Evolutionary conservation across 2,113 vertebrate species (phyloP).

Genomic region (Neodon shergylaensis): DNA sequence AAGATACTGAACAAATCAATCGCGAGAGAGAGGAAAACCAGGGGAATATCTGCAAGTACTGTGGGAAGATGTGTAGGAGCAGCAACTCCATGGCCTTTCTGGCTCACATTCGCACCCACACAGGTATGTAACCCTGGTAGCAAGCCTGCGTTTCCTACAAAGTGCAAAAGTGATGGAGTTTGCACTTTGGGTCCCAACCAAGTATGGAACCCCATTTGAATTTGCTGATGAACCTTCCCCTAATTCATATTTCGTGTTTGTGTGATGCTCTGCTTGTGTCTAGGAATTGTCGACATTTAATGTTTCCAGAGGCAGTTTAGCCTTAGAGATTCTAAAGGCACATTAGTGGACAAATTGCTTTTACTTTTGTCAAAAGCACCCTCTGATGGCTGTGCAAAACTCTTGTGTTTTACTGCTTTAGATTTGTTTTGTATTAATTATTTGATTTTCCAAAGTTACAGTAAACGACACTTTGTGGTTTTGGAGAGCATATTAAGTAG

Average conservation of each 20-base stretch:
- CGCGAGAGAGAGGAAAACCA: slow-evolving; percentile 97
- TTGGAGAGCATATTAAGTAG: slow-evolving; percentile 54
- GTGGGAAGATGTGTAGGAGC: slow-evolving; percentile 98
- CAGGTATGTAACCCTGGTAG: slow-evolving; percentile 87
- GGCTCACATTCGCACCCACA: slow-evolving; percentile 97
- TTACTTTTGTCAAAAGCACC: background rate
- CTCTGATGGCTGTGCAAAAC: background rate
- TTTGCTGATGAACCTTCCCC: slow-evolving; percentile 18
- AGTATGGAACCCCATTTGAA: background rate
- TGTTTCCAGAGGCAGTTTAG: slow-evolving; percentile 21
- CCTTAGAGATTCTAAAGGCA: slow-evolving; percentile 41
- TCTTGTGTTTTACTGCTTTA: background rate
- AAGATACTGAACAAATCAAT: slow-evolving; percentile 98
- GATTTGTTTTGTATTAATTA: slow-evolving; percentile 6
- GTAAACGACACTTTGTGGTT: slow-evolving; percentile 7
- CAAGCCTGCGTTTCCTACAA: background rate
- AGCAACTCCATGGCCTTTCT: slow-evolving; percentile 99
- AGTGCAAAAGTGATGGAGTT: background rate
- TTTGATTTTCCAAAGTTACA: slow-evolving; percentile 63
- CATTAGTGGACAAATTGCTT: slow-evolving; percentile 1
- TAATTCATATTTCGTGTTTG: background rate
- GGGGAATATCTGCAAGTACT: slow-evolving; percentile 96
- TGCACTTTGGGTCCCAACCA: background rate
- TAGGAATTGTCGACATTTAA: background rate
- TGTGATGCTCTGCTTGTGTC: background rate